A percentile compares a stretch with the other conserved stretches of the same genome.
Conservation (phyloP, 2,888 invertebrate species). For the Conistra vaccinii region DNA sequence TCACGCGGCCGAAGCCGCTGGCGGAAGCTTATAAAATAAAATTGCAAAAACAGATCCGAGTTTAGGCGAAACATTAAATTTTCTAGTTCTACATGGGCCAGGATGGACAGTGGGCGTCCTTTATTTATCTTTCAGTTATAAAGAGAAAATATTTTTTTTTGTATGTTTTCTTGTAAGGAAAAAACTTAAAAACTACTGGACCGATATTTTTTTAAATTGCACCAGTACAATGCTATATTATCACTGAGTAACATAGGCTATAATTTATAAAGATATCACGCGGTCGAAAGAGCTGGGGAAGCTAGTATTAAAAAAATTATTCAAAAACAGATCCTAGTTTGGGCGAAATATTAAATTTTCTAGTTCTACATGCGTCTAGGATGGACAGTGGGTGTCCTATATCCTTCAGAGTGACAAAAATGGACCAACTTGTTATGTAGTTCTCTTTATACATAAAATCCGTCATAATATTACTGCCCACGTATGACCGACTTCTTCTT, state of each 20-base stretch:
- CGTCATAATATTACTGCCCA: conserved; percentile 2
- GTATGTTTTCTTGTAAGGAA: no score
- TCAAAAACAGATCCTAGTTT: neutral
- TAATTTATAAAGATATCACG: no score
- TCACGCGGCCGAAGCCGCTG: no score
- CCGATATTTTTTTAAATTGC: no score
- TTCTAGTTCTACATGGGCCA: neutral
- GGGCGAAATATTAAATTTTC: neutral
- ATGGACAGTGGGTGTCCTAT: neutral
- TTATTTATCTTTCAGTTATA: neutral
- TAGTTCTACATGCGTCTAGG: neutral
- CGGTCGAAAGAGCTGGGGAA: no score
- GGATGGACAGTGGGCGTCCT: neutral
- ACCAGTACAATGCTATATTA: no score
- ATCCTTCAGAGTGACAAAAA: conserved; percentile 1
- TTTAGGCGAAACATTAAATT: neutral
- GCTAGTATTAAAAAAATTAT: neutral
- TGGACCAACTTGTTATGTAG: neutral
- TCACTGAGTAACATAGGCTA: no score
- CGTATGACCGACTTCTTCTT: conserved; percentile 27
- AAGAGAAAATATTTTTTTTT: no score
- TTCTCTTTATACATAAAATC: conserved; percentile 19
- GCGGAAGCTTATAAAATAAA: neutral
- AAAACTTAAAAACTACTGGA: no score
- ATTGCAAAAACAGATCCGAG: neutral